Percentiles rank a stretch among this genome's conserved stretches.
Conservation (phyloP, 1,140 invertebrate species). For the Teleopsis dalmanni region DNA sequence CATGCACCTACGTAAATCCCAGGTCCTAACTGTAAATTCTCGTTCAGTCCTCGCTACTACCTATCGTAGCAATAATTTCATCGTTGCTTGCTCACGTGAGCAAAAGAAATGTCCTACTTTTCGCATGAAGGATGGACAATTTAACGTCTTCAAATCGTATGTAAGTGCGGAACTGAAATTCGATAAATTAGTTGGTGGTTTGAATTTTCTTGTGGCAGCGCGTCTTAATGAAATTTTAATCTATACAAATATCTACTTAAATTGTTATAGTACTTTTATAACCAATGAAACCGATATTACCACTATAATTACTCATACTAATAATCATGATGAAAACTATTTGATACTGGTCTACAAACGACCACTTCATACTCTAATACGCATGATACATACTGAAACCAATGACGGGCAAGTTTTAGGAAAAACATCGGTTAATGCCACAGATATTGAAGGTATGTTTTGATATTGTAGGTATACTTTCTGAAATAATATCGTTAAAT, state of each 20-base stretch:
- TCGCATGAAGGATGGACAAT: conserved; percentile 30
- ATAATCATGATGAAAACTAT: conserved; percentile 24
- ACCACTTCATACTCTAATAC: conserved; percentile 15
- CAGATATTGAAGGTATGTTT: conserved; percentile 10
- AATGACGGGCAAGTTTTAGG: not conserved
- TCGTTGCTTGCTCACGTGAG: conserved; percentile 22
- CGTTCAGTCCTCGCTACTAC: conserved; percentile 16
- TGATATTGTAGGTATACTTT: not conserved
- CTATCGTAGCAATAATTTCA: conserved; percentile 23
- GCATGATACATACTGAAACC: conserved; percentile 25
- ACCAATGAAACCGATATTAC: conserved; percentile 15
- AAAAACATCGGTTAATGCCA: conserved; percentile 2
- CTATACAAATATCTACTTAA: conserved; percentile 27
- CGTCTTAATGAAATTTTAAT: conserved; percentile 24
- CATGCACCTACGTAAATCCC: conserved; percentile 18
- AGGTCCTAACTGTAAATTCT: conserved; percentile 26
- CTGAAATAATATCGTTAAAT: not conserved
- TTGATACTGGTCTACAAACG: conserved; percentile 20
- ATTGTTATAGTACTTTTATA: conserved; percentile 30
- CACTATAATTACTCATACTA: conserved; percentile 19
- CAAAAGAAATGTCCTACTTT: conserved; percentile 20
- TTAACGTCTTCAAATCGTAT: conserved; percentile 25
- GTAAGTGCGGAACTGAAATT: conserved; percentile 15
- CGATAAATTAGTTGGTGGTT: conserved; percentile 17
- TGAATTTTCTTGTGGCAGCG: conserved; percentile 20